These are phyloP conservation scores for Sphaerodactylus townsendi DNA, from an alignment of 2,113 vertebrate genomes.

Conservation along the genomic window DNA sequence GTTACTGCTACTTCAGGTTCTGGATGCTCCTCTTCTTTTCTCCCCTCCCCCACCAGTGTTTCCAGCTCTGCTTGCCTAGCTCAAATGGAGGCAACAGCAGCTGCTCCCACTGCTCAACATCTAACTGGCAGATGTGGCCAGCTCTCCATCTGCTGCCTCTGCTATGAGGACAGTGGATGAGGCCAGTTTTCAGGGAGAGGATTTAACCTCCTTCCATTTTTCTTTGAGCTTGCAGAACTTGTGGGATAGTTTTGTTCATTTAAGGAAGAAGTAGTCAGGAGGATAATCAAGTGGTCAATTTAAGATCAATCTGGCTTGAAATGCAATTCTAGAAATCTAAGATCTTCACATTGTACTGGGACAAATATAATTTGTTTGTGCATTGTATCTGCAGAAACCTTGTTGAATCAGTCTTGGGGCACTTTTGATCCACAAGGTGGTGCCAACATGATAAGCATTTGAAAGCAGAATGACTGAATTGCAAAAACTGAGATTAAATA, in stretches of 20 bases:
- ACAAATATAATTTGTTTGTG: neutral
- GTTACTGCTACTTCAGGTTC: no score
- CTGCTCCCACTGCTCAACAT: no score
- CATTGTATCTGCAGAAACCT: neutral
- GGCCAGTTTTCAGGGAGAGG: no score
- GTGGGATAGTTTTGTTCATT: neutral
- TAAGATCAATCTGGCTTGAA: neutral
- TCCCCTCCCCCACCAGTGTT: no score
- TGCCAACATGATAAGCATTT: conserved; percentile 14
- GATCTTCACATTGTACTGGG: neutral
- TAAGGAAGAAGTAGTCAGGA: neutral
- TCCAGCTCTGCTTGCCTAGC: no score
- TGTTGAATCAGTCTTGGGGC: neutral
- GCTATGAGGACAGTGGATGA: no score
- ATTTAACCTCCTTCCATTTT: no score
- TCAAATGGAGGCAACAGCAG: no score
- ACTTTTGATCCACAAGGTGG: conserved; percentile 24
- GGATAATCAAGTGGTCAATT: neutral
- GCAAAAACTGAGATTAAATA: neutral
- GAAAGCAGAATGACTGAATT: neutral
- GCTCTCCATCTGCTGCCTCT: no score
- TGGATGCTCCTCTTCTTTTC: no score
- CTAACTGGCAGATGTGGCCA: no score
- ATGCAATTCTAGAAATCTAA: neutral
- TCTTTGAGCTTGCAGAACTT: neutral